Percentiles rank a stretch among this genome's conserved stretches.
These are phyloP conservation scores for Homarus americanus DNA, from an alignment of 1,140 invertebrate species.

Conservation along the genomic window DNA sequence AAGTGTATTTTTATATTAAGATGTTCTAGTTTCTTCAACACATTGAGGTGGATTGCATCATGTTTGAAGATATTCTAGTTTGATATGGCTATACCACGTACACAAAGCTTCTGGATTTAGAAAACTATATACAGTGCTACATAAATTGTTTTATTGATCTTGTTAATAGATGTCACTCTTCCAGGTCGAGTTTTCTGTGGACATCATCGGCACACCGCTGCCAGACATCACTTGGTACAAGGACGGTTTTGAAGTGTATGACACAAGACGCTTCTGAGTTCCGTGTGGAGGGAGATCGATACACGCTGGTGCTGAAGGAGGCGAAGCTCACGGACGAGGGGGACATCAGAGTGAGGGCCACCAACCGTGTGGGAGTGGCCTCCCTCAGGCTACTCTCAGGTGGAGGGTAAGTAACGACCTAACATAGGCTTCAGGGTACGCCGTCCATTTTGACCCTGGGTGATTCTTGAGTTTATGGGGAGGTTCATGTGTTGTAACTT, in stretches of 20 bases:
- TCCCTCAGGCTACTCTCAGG: conserved; percentile 85
- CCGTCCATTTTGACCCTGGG: background rate
- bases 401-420: conserved; percentile 82
- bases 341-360: conserved; percentile 92
- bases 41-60: no score
- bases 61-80: no score
- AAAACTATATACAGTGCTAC: no score
- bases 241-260: conserved; percentile 81
- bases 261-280: conserved; percentile 75
- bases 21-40: no score
- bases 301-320: conserved; percentile 89
- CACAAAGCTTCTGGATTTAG: no score
- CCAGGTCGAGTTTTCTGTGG: conserved; percentile 75
- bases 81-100: no score
- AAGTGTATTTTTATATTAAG: no score
- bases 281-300: conserved; percentile 85
- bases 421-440: background rate
- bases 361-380: conserved; percentile 88
- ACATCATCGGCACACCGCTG: conserved; percentile 88
- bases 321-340: conserved; percentile 88
- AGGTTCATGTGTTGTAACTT: no score
- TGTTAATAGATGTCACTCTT: no score
- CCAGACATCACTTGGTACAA: conserved; percentile 96
- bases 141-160: no score
- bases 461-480: no score